These are phyloP conservation scores for Leptodactylus fuscus DNA, from an alignment of 2,113 vertebrate species.

Conservation along the genomic window DNA sequence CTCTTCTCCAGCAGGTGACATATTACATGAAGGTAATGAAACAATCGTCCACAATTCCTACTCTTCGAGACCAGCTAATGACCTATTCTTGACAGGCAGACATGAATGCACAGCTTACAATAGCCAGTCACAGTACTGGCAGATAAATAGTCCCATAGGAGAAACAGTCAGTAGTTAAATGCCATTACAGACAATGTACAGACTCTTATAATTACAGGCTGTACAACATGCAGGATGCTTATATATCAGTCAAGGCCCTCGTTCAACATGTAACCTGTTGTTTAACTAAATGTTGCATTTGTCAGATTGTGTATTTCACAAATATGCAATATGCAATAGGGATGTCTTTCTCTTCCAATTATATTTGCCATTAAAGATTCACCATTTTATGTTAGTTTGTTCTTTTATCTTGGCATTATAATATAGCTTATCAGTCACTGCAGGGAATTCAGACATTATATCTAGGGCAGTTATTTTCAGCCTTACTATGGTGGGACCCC, in stretches of 20 bases:
- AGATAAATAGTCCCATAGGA: slow-evolving; percentile 28
- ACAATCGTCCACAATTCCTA: neutral
- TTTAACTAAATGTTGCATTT: neutral
- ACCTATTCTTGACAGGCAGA: slow-evolving; percentile 5
- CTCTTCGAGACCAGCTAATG: neutral
- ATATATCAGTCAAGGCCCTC: neutral
- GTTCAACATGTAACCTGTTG: neutral
- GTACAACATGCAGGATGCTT: neutral
- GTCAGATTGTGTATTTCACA: neutral
- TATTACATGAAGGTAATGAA: neutral
- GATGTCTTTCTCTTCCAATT: neutral
- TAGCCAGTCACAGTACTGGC: neutral
- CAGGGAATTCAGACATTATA: neutral
- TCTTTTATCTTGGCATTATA: neutral
- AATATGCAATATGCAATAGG: neutral
- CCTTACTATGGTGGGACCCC: too few relatives aligned
- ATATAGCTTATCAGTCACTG: neutral
- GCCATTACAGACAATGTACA: neutral
- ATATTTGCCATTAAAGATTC: neutral
- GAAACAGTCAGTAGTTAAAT: neutral
- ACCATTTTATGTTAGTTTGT: neutral
- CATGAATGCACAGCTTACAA: neutral
- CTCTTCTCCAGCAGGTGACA: neutral
- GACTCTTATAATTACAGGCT: neutral
- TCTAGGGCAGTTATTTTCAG: too few relatives aligned